Percentiles rank a stretch among this genome's conserved stretches.
Evolutionary conservation across 2,113 vertebrate species (phyloP).

Genomic region (Phrynocephalus versicolor): DNA sequence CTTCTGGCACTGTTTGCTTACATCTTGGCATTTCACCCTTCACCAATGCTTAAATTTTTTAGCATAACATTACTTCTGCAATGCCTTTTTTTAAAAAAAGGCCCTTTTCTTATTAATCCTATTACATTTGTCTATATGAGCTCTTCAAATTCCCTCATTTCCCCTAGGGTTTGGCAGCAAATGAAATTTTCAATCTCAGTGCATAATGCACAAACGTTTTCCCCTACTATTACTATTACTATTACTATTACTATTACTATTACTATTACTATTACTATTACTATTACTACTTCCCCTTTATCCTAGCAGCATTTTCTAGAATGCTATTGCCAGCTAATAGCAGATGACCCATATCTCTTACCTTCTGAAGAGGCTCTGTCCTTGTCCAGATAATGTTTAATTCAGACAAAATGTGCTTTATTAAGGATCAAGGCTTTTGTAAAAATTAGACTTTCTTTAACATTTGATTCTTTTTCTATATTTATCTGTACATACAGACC

Average conservation of each 20-base stretch:
- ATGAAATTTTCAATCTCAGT: constrained; percentile 78
- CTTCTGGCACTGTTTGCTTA: constrained; percentile 55
- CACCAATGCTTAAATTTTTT: constrained; percentile 72
- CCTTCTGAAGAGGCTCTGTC: constrained; percentile 16
- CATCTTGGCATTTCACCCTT: constrained; percentile 72
- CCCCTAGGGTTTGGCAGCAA: constrained; percentile 73
- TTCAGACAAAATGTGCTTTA: not conserved
- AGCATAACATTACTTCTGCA: constrained; percentile 71
- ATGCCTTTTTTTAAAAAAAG: constrained; percentile 71
- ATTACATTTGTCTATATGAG: constrained; percentile 80
- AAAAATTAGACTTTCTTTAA: not conserved
- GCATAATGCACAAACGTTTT: constrained; percentile 78
- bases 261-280: too few relatives aligned
- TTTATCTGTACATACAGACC: too few relatives aligned
- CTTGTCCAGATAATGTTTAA: not conserved
- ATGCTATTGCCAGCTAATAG: constrained; percentile 68
- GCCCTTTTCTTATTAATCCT: constrained; percentile 79
- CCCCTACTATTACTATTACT: constrained; percentile 79
- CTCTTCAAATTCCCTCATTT: constrained; percentile 70
- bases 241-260: too few relatives aligned
- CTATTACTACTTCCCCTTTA: constrained; percentile 76
- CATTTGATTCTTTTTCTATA: not conserved
- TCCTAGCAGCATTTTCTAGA: constrained; percentile 71
- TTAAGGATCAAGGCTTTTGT: not conserved
- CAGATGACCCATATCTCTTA: constrained; percentile 48